A percentile compares a stretch with the other conserved stretches of the same genome.
These are phyloP conservation scores for Serrognathus titanus DNA, from an alignment of 2,888 invertebrate genomes.

Conservation along the genomic window DNA sequence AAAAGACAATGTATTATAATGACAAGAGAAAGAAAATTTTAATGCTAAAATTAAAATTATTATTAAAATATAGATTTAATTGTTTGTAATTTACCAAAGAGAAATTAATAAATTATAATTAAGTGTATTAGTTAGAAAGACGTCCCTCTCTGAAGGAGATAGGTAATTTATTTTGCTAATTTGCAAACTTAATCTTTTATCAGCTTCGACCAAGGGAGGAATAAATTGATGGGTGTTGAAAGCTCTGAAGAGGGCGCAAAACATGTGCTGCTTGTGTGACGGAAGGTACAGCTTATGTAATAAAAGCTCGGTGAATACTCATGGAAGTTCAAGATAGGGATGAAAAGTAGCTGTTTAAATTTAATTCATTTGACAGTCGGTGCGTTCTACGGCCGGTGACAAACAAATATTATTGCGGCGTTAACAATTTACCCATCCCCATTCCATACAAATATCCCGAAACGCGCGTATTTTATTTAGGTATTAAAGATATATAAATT, in stretches of 20 bases:
- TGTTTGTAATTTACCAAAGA: no score
- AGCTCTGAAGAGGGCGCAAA: background rate
- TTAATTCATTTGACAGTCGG: slow-evolving; percentile 8
- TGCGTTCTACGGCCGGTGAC: slow-evolving; percentile 5
- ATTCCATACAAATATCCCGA: background rate
- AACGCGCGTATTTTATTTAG: background rate
- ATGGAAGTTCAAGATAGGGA: slow-evolving; percentile 11
- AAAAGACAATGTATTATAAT: no score
- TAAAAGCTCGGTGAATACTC: slow-evolving; percentile 10
- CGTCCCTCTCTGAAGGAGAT: no score
- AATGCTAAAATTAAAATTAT: no score
- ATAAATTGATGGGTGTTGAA: no score
- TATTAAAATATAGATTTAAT: no score
- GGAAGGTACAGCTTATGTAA: slow-evolving; percentile 6
- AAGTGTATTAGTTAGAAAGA: no score
- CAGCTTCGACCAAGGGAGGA: no score
- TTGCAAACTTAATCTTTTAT: no score
- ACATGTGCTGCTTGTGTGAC: slow-evolving; percentile 4
- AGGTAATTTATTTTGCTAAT: no score
- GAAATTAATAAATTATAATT: no score
- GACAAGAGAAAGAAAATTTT: no score
- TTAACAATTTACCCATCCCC: background rate
- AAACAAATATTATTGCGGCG: slow-evolving; percentile 10
- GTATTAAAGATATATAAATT: background rate
- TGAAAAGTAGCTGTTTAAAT: slow-evolving; percentile 10